Percentiles rank a stretch among this genome's conserved stretches.
Conservation (phyloP, 2,113 vertebrate genomes). For the Tragelaphus buxtoni region DNA sequence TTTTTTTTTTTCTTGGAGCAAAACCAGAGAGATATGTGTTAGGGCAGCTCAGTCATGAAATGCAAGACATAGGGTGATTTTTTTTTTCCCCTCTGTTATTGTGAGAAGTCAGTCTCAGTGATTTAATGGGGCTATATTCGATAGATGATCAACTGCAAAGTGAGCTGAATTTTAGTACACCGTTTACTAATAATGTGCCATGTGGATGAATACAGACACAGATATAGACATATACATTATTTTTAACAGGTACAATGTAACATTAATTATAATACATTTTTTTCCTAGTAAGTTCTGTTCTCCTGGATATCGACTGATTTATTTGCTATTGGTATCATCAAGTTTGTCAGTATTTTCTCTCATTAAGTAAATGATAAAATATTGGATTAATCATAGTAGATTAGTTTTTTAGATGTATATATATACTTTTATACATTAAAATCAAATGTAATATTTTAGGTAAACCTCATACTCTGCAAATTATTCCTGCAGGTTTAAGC, state of each 20-base stretch:
- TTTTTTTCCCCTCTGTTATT: background rate
- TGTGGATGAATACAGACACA: background rate
- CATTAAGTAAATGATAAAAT: background rate
- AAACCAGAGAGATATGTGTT: background rate
- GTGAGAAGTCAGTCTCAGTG: constrained; percentile 9
- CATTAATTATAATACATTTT: background rate
- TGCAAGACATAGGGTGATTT: background rate
- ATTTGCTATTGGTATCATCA: background rate
- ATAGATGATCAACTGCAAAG: background rate
- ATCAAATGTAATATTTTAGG: background rate
- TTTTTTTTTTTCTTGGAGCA: constrained; percentile 24
- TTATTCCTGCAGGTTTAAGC: background rate
- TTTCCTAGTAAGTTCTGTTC: background rate
- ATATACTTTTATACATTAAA: background rate
- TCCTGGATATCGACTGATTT: background rate
- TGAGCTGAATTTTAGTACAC: background rate
- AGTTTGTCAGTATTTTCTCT: background rate
- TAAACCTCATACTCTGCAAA: background rate
- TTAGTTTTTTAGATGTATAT: background rate
- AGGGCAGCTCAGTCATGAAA: background rate
- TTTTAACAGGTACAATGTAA: background rate
- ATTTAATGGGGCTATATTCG: background rate
- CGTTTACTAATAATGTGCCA: background rate
- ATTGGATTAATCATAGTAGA: background rate
- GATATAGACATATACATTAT: background rate